A percentile compares a stretch with the other conserved stretches of the same genome.
These are phyloP conservation scores for Podarcis cretensis DNA, from an alignment of 2,113 vertebrate species.

Conservation along the genomic window DNA sequence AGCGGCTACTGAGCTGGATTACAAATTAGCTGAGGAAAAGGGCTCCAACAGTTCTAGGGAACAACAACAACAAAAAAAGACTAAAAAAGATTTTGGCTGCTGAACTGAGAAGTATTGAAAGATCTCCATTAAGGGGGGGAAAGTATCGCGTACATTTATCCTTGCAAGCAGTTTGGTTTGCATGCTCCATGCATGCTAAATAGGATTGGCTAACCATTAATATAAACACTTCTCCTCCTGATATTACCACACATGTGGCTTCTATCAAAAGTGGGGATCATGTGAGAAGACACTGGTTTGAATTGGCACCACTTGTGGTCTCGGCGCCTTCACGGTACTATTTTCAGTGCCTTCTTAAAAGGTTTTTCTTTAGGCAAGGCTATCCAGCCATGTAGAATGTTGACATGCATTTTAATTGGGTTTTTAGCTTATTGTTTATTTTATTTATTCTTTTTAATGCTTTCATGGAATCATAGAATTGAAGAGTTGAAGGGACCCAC, in stretches of 20 bases:
- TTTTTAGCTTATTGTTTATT: too few relatives aligned
- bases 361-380: too few relatives aligned
- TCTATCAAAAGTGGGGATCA: background rate
- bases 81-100: background rate
- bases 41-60: background rate
- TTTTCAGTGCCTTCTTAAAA: background rate
- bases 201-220: background rate
- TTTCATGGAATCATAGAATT: background rate
- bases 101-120: background rate
- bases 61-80: background rate
- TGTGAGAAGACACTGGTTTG: background rate
- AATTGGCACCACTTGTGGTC: background rate
- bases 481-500: too few relatives aligned
- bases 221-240: background rate
- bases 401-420: too few relatives aligned
- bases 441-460: too few relatives aligned
- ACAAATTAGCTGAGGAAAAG: slow-evolving; percentile 42
- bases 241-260: background rate
- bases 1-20: slow-evolving; percentile 35
- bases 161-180: too few relatives aligned
- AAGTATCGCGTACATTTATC: background rate
- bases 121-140: slow-evolving; percentile 10
- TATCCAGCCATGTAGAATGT: too few relatives aligned
- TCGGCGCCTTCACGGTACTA: background rate
- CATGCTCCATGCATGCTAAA: background rate